Evolutionary conservation across 2,888 invertebrate species (phyloP).

Genomic region (Aphodius sticticus): DNA sequence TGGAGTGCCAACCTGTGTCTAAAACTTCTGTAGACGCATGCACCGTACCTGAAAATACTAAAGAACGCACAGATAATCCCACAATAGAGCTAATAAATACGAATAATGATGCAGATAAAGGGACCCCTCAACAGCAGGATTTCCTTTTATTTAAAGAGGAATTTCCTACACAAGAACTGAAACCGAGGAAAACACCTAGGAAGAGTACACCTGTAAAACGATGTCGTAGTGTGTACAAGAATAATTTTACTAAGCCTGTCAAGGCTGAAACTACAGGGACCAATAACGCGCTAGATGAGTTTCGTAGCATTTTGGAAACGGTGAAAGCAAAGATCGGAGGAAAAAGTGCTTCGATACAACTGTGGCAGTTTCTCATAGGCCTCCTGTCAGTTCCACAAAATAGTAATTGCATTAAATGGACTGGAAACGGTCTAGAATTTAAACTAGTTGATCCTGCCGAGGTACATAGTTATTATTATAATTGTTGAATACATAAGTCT

Average conservation of each 20-base stretch:
- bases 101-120: not conserved
- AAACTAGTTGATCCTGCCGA: slow-evolving; percentile 96
- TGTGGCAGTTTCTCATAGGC: slow-evolving; percentile 94
- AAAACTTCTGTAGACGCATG: not conserved
- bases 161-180: not conserved
- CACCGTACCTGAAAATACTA: not conserved
- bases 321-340: slow-evolving; percentile 16
- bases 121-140: not conserved
- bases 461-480: slow-evolving; percentile 57
- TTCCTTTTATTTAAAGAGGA: not conserved
- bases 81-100: slow-evolving; percentile 1
- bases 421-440: slow-evolving; percentile 92
- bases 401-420: slow-evolving; percentile 91
- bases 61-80: not conserved
- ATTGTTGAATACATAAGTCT: no score
- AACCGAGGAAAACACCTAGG: slow-evolving; percentile 12
- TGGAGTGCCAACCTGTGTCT: slow-evolving; percentile 11
- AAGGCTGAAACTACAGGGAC: not conserved
- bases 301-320: slow-evolving; percentile 16
- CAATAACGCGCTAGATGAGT: not conserved
- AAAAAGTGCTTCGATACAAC: slow-evolving; percentile 76
- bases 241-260: not conserved
- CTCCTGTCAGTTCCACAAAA: slow-evolving; percentile 74
- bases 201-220: slow-evolving; percentile 14
- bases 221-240: not conserved